phyloP scores from a whole-genome alignment of 92 coral and sea anemone species.

The Umimayanthus kanabou region DNA sequence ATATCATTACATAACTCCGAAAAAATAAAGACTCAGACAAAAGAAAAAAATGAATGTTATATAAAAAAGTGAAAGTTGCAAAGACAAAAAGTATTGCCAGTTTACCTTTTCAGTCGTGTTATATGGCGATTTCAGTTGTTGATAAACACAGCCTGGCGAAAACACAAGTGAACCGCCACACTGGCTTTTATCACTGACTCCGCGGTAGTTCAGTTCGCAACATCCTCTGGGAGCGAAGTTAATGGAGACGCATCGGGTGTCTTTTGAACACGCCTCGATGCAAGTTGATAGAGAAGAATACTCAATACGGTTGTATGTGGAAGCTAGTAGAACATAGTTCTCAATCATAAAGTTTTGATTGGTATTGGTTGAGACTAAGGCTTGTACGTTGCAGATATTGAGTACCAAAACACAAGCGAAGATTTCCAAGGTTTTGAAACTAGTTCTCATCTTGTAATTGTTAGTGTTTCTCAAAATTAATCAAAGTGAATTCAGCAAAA shows the following conservation, averaged over 20 bases:
- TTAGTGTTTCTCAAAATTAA: neutral
- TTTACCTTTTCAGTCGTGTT: neutral
- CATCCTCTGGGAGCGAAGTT: conserved; percentile 1
- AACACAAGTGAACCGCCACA: neutral
- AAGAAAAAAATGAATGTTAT: too few species aligned
- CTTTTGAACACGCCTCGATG: neutral
- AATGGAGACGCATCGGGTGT: neutral
- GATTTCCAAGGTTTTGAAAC: neutral
- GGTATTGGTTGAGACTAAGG: neutral
- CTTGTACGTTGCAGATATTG: neutral
- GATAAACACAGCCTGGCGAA: neutral
- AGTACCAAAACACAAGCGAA: neutral
- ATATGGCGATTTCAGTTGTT: neutral
- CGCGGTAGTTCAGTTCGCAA: neutral
- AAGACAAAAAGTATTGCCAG: too few species aligned
- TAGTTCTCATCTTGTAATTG: neutral
- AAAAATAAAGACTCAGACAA: too few species aligned
- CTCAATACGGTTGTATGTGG: neutral
- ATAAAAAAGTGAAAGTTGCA: too few species aligned
- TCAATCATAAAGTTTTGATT: neutral
- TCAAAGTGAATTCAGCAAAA: neutral
- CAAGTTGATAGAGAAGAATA: neutral
- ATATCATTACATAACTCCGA: too few species aligned
- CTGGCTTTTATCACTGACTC: neutral
- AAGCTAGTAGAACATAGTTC: neutral